A percentile compares a stretch with the other conserved stretches of the same genome.
Evolutionary conservation across 2,888 invertebrate species (phyloP).

Genomic region (Tribolium freemani): DNA sequence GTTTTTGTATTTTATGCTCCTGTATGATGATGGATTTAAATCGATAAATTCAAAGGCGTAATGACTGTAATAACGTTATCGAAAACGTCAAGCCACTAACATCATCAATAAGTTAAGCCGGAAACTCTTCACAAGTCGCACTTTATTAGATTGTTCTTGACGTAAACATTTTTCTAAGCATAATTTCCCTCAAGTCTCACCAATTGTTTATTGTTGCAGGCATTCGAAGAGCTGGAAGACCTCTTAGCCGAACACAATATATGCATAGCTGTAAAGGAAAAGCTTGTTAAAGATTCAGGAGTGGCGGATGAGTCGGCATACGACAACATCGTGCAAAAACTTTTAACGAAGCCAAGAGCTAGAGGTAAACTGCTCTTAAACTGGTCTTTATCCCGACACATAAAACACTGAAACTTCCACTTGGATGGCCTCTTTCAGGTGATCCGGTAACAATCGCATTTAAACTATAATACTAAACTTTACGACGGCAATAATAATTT

Average conservation of each 20-base stretch:
- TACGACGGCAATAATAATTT: constrained; percentile 12
- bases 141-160: constrained; percentile 25
- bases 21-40: neutral
- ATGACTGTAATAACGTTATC: constrained; percentile 23
- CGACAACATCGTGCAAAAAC: constrained; percentile 88
- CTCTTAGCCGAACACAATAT: constrained; percentile 85
- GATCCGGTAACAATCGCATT: neutral
- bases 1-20: too few relatives aligned
- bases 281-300: constrained; percentile 95
- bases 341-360: constrained; percentile 88
- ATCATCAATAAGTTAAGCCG: constrained; percentile 25
- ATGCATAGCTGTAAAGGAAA: constrained; percentile 95
- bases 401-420: constrained; percentile 3
- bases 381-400: constrained; percentile 3
- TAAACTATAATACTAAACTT: neutral
- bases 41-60: constrained; percentile 8
- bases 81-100: constrained; percentile 28
- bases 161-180: neutral
- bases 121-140: constrained; percentile 9
- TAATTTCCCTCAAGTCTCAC: neutral
- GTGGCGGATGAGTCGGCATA: constrained; percentile 91
- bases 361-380: constrained; percentile 77
- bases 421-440: constrained; percentile 9
- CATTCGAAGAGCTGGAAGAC: constrained; percentile 93
- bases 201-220: constrained; percentile 73